These are phyloP conservation scores for Eulemur coronatus DNA, from an alignment of 2,797 vertebrate genomes.

Conservation along the genomic window DNA sequence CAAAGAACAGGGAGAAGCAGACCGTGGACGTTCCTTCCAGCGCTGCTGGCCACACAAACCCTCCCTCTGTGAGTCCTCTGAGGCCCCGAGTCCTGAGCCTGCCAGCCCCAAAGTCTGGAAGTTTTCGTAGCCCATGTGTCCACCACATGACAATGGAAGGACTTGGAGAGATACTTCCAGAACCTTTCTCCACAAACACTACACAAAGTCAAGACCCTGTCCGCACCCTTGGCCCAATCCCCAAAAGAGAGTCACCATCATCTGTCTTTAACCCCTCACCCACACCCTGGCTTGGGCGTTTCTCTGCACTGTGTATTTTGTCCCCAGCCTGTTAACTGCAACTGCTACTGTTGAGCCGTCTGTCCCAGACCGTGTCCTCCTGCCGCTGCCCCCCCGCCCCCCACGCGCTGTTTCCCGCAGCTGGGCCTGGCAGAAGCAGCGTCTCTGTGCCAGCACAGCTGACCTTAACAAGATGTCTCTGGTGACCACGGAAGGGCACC, in stretches of 20 bases:
- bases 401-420: neutral
- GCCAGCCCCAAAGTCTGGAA: neutral
- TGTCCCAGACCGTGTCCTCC: neutral
- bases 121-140: neutral
- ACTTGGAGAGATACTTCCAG: neutral
- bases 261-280: neutral
- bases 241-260: neutral
- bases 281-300: neutral
- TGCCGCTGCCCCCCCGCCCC: neutral
- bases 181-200: neutral
- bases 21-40: neutral
- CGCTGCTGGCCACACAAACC: neutral
- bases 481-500: rapidly evolving
- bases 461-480: neutral
- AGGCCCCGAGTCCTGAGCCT: neutral
- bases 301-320: neutral
- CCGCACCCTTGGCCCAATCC: neutral
- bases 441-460: neutral
- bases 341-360: neutral
- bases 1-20: neutral
- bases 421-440: neutral
- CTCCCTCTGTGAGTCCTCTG: neutral
- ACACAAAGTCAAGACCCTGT: neutral
- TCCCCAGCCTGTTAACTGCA: neutral
- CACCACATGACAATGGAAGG: neutral